Evolutionary conservation across 2,113 vertebrate genomes (phyloP), one percentile per base, ranked within the genome.

Genomic region (Dicrurus megarhynchus): DNA sequence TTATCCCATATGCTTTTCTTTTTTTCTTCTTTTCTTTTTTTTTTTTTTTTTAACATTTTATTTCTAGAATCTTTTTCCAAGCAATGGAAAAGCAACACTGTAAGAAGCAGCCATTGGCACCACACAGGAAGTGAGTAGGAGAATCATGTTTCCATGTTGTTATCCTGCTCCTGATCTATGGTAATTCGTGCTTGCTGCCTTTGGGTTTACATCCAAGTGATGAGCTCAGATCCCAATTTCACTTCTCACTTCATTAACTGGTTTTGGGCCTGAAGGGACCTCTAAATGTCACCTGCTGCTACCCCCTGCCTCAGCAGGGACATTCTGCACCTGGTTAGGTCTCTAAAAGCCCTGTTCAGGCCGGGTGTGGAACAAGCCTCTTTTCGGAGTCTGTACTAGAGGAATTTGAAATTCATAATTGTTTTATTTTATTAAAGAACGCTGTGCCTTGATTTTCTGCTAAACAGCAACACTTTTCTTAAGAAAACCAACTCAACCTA

Each of bases 401-500:
- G 26, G 11, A 30, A 41, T 75, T 12, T 5, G 30, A 39, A 46
- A 35, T 57, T 37, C 3, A 7, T 39, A 9, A 35, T 70, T 21
- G 26, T 10, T 89, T 77, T 27, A 19, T 37, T 81, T 35, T 32
- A 70, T 27, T 30, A 47, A 61, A 49, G 7, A 12, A 23, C 13
- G 61, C 46, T 27, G 3, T 19, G 19, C 28, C 49, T 76, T 52
- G 39, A 26, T 55, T 77, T 89, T 69, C 55, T 84, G 35, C 50
- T 44, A 17, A 42, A 44, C 2, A 90, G 10, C 52, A 82, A 47
- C 11, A 70, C 80, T 85, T 97, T 93, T 69, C 35, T 71, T 75
- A 93, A 64, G 56, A 49, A 95, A 95, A 71, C 5, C 68, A 77
- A 73, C 82, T 41, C 39, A 83, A 57, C 33, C 85, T 50, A 30